Base-by-base conservation (phyloP, 2,888 invertebrate genomes). In the Trypoxylon attenuatum region DNA sequence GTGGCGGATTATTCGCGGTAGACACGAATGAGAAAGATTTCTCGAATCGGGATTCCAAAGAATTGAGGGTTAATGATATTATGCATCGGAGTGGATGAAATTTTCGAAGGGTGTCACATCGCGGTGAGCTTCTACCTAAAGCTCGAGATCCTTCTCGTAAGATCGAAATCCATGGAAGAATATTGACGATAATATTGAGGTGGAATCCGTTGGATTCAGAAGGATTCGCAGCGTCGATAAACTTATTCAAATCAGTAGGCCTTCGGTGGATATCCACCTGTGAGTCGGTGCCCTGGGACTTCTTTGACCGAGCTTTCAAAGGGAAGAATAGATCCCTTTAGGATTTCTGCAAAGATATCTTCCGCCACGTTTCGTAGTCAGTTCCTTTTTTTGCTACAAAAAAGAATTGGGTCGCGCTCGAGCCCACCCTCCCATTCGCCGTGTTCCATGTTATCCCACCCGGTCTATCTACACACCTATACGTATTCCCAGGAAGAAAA, bases 401-500 rank as follows among this genome's bases (percentile, higher is more conserved):
- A 58, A 61, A 55, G 69, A 71, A 71, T 62, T 71, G 43, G 69
- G 69, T 69, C 70, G 65, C 39, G 58, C 22, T 21, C 15, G 45
- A 45, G 54, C 22, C 42, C 38, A 29, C n/a, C 50, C 16, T 23
- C n/a, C n/a, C 16, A 13, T 41, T 18, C 16, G 27, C 22, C 41
- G 15, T 19, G 18, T 27, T 23, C 57, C 8, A n/a, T n/a, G n/a
- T n/a, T n/a, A n/a, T n/a, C n/a, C n/a, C n/a, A n/a, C 10, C 15
- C 21, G n/a, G 21, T 45, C 23, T 41, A 29, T 38, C 45, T 41
- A 41, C 42, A 23, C 51, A 15, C n/a, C 5, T 27, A 13, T 21
- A 8, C 38, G 53, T 51, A 50, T 18, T 49, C 33, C 41, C 33
- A 6, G 33, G 33, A 33, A 33, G 33, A 6, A n/a, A 27, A 6